Base-by-base conservation (phyloP, 2,888 invertebrate species). In the Erannis defoliaria region DNA sequence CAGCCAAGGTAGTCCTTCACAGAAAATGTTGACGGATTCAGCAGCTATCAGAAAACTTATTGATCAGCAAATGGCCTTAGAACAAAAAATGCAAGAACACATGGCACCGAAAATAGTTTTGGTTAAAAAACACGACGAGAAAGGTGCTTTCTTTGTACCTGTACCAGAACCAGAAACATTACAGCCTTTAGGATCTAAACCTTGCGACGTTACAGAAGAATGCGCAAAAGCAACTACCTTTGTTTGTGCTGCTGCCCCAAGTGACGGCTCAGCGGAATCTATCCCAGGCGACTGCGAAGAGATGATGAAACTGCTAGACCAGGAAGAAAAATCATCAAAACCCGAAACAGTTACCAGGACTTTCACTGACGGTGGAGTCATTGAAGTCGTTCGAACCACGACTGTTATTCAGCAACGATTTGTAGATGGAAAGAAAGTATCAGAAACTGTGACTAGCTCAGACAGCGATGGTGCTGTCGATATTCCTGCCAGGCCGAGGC, bases 231-330 rank as follows among this genome's bases (percentile, higher is more conserved):
- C 83, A 4, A 85, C 90, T 6, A 79, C 90, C 1, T 93, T 93
- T 59, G 81, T 91, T 45, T 93, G 93, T 50, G 91, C 90, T 43
- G 86, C 90, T n/a, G 88, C 90, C 31, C 88, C 90, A 2, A 92
- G 90, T 65, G 92, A 91, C 50, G 93, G 92, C 9, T 92, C 93
- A 43, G 93, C 90, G 0, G 93, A 93, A 73, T 93, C 93, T 0
- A 91, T 93, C 61, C 91, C 93, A 88, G 95, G 90, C 90, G 96
- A 78, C 81, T 95, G 84, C 87, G 95, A 80, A 87, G 94, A 84
- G 89, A 94, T 79, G 94, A 94, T 86, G 94, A 94, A 88, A 91
- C 88, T 89, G 68, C 86, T 84, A 80, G 94, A 84, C 75, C 94
- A 81, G 93, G 95, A 88, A 93, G 89, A 91, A 63, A 86, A 87